A percentile compares a stretch with the other conserved stretches of the same genome.
Conservation (phyloP, 1,140 invertebrate genomes). For the Varroa destructor region DNA sequence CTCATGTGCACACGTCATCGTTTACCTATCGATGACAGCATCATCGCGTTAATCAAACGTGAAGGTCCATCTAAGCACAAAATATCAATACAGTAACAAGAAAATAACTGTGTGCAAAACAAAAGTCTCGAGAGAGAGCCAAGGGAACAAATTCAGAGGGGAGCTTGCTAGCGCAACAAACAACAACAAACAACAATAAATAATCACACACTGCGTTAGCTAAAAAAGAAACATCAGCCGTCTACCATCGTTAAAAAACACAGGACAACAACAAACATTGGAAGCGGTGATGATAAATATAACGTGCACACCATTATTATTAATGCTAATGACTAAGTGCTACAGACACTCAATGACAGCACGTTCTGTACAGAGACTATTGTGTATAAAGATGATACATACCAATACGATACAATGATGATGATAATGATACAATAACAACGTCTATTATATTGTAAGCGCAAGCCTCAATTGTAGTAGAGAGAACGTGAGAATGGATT, state of each 20-base stretch:
- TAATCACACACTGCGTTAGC: not conserved
- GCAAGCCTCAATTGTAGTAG: no score
- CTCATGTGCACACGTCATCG: no score
- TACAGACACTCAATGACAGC: slow-evolving; percentile 16
- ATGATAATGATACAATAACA: no score
- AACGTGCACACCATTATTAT: no score
- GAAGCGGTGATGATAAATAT: no score
- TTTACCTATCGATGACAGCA: no score
- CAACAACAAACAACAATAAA: slow-evolving; percentile 3
- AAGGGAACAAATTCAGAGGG: slow-evolving; percentile 25
- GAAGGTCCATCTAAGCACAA: no score
- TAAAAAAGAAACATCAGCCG: not conserved
- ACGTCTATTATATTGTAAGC: no score
- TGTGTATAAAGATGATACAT: slow-evolving; percentile 27
- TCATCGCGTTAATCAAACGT: no score
- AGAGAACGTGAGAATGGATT: no score
- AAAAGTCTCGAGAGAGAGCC: not conserved
- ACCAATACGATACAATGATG: no score
- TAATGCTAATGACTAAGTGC: not conserved
- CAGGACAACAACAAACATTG: not conserved
- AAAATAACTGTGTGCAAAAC: not conserved
- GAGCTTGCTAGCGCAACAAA: not conserved
- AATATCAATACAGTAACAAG: not conserved
- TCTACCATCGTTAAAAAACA: not conserved
- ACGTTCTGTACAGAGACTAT: slow-evolving; percentile 22